phyloP scores from a whole-genome alignment of 1,140 invertebrate genomes.

The Tetraneura akinire region DNA sequence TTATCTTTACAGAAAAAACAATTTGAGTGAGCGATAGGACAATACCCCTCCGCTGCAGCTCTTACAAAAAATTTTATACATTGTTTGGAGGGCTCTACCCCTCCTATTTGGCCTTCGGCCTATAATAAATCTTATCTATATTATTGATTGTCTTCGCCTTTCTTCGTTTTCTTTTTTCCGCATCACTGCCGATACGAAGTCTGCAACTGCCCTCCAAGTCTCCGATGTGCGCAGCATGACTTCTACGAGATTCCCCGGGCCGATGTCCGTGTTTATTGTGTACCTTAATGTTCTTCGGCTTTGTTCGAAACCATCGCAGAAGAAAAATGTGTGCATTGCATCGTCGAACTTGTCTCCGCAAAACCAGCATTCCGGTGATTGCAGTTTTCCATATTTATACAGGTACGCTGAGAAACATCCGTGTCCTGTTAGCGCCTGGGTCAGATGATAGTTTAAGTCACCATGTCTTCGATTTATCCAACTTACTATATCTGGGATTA shows the following conservation, averaged over 20 bases:
- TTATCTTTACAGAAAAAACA: background rate
- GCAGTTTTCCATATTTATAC: background rate
- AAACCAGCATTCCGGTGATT: background rate
- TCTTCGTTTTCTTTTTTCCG: background rate
- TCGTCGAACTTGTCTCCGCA: no score
- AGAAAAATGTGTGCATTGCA: no score
- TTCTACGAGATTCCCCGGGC: background rate
- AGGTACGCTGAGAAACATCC: background rate
- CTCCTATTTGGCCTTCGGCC: background rate
- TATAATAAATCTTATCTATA: background rate
- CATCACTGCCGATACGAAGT: background rate
- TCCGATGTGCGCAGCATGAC: background rate
- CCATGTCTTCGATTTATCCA: background rate
- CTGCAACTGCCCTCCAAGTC: background rate
- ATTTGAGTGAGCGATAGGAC: background rate
- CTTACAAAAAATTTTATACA: background rate
- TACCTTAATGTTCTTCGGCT: no score
- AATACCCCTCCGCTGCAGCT: background rate
- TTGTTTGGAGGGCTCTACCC: background rate
- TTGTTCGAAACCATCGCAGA: no score
- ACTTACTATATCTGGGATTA: background rate
- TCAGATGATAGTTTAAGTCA: background rate
- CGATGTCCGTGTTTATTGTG: background rate
- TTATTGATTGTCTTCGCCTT: background rate
- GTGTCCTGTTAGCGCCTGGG: background rate